Evolutionary conservation across 2,888 invertebrate genomes (phyloP).

Genomic region (Orchesellides sinensis): DNA sequence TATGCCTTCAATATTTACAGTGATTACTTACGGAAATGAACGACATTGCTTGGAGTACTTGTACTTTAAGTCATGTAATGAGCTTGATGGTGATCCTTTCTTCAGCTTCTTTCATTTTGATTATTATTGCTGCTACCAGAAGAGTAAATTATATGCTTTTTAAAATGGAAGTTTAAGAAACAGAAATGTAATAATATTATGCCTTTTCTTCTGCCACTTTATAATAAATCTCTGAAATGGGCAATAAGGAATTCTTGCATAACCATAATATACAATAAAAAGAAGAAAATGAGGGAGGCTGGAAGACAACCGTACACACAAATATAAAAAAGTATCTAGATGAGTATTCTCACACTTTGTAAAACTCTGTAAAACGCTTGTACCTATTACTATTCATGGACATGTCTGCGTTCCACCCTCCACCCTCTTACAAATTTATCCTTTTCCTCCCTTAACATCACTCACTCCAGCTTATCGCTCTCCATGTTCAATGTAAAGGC

Average conservation of each 20-base stretch:
- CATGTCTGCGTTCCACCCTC: slow-evolving; percentile 21
- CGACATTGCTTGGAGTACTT: background rate
- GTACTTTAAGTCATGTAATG: background rate
- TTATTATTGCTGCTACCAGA: background rate
- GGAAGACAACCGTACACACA: background rate
- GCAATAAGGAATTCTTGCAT: slow-evolving; percentile 51
- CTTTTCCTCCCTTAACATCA: slow-evolving; percentile 16
- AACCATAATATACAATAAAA: slow-evolving; percentile 49
- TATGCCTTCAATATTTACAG: background rate
- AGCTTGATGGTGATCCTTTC: background rate
- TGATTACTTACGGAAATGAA: background rate
- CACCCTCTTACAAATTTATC: slow-evolving; percentile 31
- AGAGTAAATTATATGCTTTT: background rate
- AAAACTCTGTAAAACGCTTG: slow-evolving; percentile 5
- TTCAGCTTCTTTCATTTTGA: background rate
- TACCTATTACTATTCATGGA: slow-evolving; percentile 30
- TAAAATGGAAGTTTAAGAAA: background rate
- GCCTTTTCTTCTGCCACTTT: slow-evolving; percentile 18
- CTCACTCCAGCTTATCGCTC: background rate
- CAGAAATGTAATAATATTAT: slow-evolving; percentile 23
- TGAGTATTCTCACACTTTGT: slow-evolving; percentile 7
- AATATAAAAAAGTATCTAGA: background rate
- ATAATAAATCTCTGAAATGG: slow-evolving; percentile 60
- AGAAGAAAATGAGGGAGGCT: slow-evolving; percentile 27
- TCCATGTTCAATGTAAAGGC: background rate